These are phyloP conservation scores for Ciconia stormi DNA, from an alignment of 2,113 vertebrate genomes.

Conservation along the genomic window DNA sequence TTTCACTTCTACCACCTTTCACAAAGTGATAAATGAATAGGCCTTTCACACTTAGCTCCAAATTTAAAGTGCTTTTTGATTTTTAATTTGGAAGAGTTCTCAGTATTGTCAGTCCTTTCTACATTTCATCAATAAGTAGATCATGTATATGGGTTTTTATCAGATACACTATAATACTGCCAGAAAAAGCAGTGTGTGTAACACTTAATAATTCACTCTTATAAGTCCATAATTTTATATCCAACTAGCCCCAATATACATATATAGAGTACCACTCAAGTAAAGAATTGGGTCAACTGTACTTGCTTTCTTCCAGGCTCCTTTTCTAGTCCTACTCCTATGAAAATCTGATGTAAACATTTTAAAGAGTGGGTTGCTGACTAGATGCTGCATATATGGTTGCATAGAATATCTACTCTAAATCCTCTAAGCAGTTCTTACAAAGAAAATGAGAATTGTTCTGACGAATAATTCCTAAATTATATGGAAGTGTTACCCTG, in stretches of 20 bases:
- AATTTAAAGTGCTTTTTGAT: background rate
- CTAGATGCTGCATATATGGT: background rate
- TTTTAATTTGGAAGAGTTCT: background rate
- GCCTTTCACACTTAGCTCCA: background rate
- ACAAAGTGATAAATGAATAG: background rate
- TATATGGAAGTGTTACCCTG: no score
- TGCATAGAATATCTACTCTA: background rate
- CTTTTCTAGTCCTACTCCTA: background rate
- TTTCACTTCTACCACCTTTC: background rate
- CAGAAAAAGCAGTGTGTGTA: background rate
- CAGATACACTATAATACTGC: background rate
- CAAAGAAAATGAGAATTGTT: background rate
- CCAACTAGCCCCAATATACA: background rate
- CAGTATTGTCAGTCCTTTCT: background rate
- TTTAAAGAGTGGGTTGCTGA: background rate
- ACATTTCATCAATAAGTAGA: background rate
- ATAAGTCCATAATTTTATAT: background rate
- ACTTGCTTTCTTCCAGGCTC: background rate
- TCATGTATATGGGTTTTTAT: background rate
- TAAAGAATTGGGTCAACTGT: background rate
- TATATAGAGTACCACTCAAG: background rate
- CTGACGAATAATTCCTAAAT: background rate
- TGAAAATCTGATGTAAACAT: background rate
- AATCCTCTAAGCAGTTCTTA: background rate
- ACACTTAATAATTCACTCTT: background rate